Evolutionary conservation across 2,797 vertebrate genomes (phyloP).

Genomic region (Lagorchestes hirsutus): DNA sequence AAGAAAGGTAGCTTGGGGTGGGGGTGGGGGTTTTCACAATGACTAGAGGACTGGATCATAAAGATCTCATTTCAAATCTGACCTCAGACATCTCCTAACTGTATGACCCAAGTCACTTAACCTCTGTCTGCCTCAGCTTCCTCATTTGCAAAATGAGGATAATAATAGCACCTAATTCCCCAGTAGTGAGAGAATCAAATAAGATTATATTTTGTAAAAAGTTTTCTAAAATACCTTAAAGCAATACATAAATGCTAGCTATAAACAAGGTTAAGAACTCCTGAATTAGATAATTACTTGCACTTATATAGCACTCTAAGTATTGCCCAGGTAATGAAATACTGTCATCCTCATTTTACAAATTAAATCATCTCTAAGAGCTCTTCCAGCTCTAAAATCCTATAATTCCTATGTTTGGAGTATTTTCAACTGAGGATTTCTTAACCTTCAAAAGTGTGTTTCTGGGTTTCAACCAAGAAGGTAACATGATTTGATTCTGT

Average conservation of each 20-base stretch:
- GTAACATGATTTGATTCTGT: constrained; percentile 36
- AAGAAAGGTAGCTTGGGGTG: not conserved
- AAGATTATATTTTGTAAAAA: not conserved
- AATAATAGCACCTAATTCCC: not conserved
- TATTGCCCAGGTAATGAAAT: not conserved
- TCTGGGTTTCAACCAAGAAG: constrained; percentile 35
- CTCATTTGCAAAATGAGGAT: not conserved
- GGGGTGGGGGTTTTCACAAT: not conserved
- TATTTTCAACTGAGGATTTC: constrained; percentile 16
- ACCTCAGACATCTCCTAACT: not conserved
- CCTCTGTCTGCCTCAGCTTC: not conserved
- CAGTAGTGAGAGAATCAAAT: not conserved
- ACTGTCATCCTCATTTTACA: not conserved
- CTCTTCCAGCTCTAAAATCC: not conserved
- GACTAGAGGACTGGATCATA: not conserved
- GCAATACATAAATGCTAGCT: not conserved
- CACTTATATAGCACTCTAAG: not conserved
- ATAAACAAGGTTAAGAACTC: not conserved
- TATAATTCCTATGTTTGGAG: not conserved
- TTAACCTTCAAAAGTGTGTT: constrained; percentile 9
- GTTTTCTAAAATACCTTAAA: not conserved
- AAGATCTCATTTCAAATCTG: not conserved
- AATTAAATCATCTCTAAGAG: not conserved
- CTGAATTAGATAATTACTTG: not conserved
- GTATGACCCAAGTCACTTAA: not conserved